A percentile compares a stretch with the other conserved stretches of the same genome.
These are phyloP conservation scores for Archivesica marissinica DNA, from an alignment of 1,140 invertebrate genomes.

Conservation along the genomic window DNA sequence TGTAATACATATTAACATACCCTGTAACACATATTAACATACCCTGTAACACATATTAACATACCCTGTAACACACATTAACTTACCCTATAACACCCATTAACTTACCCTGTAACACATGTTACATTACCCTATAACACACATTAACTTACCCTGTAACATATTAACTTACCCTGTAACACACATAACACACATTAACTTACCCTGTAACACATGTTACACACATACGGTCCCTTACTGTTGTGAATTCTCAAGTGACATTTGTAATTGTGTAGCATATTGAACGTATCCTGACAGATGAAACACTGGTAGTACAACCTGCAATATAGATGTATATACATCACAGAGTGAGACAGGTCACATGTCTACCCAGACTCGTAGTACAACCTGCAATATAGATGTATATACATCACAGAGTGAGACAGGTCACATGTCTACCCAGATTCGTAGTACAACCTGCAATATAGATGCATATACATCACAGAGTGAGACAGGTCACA, in stretches of 20 bases:
- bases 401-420: not conserved
- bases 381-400: slow-evolving; percentile 31
- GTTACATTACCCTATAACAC: no score
- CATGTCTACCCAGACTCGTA: no score
- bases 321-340: not conserved
- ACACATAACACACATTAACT: not conserved
- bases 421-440: no score
- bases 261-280: not conserved
- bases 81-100: no score
- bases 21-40: no score
- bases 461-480: not conserved
- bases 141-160: no score
- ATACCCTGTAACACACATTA: no score
- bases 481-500: not conserved
- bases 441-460: slow-evolving; percentile 47
- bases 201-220: slow-evolving; percentile 43
- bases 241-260: slow-evolving; percentile 50
- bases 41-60: no score
- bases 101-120: no score
- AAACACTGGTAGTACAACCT: slow-evolving; percentile 43
- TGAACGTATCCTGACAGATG: slow-evolving; percentile 42
- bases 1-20: no score
- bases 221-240: slow-evolving; percentile 9
- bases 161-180: no score
- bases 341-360: not conserved